Conservation (phyloP, 2,797 vertebrate species). For the Parauchenoglanis punctatus region DNA sequence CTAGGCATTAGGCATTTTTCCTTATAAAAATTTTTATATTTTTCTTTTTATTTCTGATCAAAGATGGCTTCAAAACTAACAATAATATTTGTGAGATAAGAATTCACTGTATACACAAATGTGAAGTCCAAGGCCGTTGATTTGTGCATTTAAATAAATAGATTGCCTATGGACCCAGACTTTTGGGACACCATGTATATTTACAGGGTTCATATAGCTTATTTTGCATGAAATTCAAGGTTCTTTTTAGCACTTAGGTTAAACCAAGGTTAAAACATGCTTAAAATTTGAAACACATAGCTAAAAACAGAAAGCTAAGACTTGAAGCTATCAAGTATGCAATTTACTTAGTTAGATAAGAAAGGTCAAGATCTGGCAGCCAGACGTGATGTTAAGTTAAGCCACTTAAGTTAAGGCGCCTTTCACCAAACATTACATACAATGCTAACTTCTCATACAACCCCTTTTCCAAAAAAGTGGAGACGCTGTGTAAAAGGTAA, state of each 20-base stretch:
- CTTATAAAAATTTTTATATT: no score
- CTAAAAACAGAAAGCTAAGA: background rate
- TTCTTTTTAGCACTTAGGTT: background rate
- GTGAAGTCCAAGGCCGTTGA: no score
- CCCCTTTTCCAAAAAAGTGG: no score
- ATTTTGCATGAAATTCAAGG: background rate
- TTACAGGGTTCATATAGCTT: background rate
- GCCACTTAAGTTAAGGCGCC: background rate
- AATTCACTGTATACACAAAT: no score
- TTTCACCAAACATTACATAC: background rate
- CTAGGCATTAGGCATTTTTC: no score
- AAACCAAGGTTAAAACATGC: background rate
- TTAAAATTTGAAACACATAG: no score
- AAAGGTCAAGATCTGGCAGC: background rate
- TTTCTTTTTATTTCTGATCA: no score
- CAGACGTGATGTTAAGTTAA: background rate
- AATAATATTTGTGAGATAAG: no score
- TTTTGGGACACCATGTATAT: background rate
- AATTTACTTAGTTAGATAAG: background rate
- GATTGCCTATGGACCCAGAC: no score
- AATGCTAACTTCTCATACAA: background rate
- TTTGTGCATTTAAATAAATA: no score
- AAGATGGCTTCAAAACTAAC: no score
- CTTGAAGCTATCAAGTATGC: background rate
- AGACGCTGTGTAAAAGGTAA: no score